A percentile compares a stretch with the other conserved stretches of the same genome.
These are phyloP conservation scores for Brachymystax lenok DNA, from an alignment of 2,797 vertebrate species.

Conservation along the genomic window DNA sequence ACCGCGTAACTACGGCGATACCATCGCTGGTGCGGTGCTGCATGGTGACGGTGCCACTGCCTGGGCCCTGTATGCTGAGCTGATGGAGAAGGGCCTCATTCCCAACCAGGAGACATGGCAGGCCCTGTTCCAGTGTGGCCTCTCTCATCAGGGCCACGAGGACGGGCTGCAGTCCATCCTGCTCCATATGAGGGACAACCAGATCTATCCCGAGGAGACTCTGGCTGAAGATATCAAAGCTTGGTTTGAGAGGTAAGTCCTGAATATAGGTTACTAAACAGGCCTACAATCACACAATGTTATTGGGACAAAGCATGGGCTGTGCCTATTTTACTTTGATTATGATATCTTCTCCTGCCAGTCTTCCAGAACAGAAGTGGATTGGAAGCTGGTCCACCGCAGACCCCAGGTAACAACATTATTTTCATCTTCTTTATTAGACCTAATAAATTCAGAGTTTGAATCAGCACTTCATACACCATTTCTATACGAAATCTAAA, in stretches of 20 bases:
- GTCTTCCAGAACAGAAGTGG: slow-evolving; percentile 83
- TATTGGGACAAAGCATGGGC: background rate
- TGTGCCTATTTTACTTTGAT: background rate
- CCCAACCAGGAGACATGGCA: slow-evolving; percentile 82
- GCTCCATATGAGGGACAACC: slow-evolving; percentile 85
- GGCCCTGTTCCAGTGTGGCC: slow-evolving; percentile 78
- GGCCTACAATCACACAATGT: background rate
- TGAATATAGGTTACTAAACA: background rate
- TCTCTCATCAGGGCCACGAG: slow-evolving; percentile 40
- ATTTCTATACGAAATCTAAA: too few relatives aligned
- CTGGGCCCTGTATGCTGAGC: slow-evolving; percentile 82
- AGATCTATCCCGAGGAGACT: slow-evolving; percentile 82
- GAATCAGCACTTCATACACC: background rate
- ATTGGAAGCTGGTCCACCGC: slow-evolving; percentile 77
- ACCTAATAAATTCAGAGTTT: background rate
- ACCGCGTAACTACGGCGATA: slow-evolving; percentile 77
- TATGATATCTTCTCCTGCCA: slow-evolving; percentile 55
- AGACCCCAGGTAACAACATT: slow-evolving; percentile 75
- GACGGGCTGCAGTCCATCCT: slow-evolving; percentile 79
- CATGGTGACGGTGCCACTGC: slow-evolving; percentile 75
- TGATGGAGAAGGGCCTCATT: slow-evolving; percentile 71
- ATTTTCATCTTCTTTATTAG: background rate
- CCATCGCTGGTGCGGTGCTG: slow-evolving; percentile 80
- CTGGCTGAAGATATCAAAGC: slow-evolving; percentile 81
- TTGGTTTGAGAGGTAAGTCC: slow-evolving; percentile 92